phyloP scores from a whole-genome alignment of 2,113 vertebrate genomes.

The Sturnus vulgaris region DNA sequence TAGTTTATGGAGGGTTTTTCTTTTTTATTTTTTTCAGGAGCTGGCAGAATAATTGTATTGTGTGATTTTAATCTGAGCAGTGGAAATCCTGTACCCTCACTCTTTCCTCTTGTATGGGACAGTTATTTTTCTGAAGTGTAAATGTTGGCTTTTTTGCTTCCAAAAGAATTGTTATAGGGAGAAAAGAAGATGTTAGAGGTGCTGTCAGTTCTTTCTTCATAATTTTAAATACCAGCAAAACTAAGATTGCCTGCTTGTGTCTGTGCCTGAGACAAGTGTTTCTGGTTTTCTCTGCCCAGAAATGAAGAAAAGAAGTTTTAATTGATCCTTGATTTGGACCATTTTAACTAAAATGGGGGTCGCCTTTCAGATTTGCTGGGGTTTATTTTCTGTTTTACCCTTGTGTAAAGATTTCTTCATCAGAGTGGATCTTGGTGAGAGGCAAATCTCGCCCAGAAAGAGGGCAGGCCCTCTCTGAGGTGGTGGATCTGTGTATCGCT shows the following conservation, averaged over 20 bases:
- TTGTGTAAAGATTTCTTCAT: neutral
- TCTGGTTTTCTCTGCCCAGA: neutral
- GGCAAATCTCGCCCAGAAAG: neutral
- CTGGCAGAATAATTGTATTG: neutral
- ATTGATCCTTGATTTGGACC: neutral
- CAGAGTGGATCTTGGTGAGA: neutral
- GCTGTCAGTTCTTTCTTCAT: neutral
- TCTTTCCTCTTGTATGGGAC: neutral
- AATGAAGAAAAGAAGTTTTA: neutral
- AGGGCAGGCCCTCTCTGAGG: neutral
- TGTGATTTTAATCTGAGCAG: neutral
- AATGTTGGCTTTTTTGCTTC: neutral
- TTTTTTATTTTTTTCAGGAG: neutral
- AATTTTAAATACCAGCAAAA: neutral
- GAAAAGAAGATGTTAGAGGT: neutral
- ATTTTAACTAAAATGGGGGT: neutral
- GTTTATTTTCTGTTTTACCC: neutral
- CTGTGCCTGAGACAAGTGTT: neutral
- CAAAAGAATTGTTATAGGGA: neutral
- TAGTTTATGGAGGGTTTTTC: accelerated
- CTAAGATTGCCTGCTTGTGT: neutral
- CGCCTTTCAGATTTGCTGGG: neutral
- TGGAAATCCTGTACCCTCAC: neutral
- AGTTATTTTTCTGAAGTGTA: neutral
- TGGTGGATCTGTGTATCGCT: neutral